These are phyloP conservation scores for Prunella himalayana DNA, from an alignment of 2,113 vertebrate species.

Conservation along the genomic window DNA sequence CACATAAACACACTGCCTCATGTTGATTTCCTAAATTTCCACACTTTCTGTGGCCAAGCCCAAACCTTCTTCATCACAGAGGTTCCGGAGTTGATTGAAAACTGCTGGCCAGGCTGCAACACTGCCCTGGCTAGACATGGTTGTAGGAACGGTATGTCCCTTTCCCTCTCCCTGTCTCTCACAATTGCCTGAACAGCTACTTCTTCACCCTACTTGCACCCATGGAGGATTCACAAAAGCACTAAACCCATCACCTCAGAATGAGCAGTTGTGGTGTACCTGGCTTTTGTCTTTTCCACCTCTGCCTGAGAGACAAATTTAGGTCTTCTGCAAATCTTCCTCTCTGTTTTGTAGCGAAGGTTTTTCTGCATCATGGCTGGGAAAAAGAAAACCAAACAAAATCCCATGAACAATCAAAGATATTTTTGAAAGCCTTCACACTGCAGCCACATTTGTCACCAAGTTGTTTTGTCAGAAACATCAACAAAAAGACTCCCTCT, in stretches of 20 bases:
- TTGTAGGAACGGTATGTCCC: background rate
- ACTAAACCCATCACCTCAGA: background rate
- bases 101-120: background rate
- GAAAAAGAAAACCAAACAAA: background rate
- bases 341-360: slow-evolving; percentile 64
- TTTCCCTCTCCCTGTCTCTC: background rate
- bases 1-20: fast-evolving
- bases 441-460: background rate
- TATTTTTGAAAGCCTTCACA: background rate
- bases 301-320: slow-evolving; percentile 76
- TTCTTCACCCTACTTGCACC: background rate
- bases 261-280: background rate
- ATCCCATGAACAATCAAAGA: background rate
- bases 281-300: slow-evolving; percentile 52
- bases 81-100: background rate
- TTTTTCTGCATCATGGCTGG: slow-evolving; percentile 83
- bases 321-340: slow-evolving; percentile 79
- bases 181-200: background rate
- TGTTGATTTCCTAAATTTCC: background rate
- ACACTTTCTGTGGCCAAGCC: background rate
- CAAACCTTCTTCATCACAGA: background rate
- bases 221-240: background rate
- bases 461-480: background rate
- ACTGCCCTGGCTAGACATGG: background rate
- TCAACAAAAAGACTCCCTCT: background rate